Evolutionary conservation across 2,797 vertebrate species (phyloP).

Genomic region (Peromyscus attwateri): DNA sequence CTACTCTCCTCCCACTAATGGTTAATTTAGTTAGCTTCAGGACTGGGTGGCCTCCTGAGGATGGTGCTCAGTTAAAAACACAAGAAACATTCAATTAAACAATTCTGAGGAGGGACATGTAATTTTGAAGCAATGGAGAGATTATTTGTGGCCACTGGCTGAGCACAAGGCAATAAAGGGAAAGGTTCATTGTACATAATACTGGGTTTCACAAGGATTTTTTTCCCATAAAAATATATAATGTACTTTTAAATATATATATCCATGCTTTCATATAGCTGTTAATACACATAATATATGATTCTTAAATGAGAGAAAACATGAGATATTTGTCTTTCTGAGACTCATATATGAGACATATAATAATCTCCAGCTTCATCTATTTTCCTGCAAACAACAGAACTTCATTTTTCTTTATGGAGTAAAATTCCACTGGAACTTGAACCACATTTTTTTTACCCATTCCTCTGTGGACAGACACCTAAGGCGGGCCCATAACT

Average conservation of each 20-base stretch:
- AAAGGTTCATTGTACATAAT: background rate
- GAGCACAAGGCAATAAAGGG: accelerated
- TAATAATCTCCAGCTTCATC: background rate
- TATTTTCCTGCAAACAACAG: background rate
- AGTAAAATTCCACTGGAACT: background rate
- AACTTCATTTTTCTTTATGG: background rate
- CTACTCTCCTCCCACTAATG: no score
- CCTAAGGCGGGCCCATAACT: background rate
- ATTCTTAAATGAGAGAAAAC: background rate
- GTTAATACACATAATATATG: background rate
- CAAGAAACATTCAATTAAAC: background rate
- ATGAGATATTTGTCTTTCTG: background rate
- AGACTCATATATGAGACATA: background rate
- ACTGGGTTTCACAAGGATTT: background rate
- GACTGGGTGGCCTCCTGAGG: background rate
- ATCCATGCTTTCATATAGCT: background rate
- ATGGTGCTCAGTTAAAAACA: background rate
- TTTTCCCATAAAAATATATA: background rate
- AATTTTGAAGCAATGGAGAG: background rate
- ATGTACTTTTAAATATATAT: background rate
- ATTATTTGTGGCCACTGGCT: background rate
- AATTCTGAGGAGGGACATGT: background rate
- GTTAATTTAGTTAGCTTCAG: accelerated
- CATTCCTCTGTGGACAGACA: background rate
- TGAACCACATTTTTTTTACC: background rate